Conservation (phyloP, 2,797 vertebrate species). For the Pogoniulus pusillus region DNA sequence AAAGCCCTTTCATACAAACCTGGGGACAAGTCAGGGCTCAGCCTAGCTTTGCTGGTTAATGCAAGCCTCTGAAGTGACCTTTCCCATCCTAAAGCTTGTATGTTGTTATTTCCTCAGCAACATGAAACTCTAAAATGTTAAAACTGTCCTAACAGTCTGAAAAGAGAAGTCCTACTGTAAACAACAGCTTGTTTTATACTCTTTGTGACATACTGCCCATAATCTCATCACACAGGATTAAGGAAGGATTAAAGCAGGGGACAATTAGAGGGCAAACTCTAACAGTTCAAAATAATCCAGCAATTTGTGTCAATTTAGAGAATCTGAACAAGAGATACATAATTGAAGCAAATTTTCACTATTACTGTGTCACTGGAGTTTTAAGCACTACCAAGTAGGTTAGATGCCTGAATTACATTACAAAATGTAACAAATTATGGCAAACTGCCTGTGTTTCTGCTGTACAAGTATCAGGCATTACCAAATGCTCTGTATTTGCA, state of each 20-base stretch:
- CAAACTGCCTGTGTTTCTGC: background rate
- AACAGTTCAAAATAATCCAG: background rate
- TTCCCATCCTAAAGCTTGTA: background rate
- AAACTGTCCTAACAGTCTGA: background rate
- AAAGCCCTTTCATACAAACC: background rate
- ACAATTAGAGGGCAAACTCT: constrained; percentile 68
- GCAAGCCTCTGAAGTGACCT: background rate
- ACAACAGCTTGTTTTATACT: constrained; percentile 56
- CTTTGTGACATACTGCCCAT: constrained; percentile 36
- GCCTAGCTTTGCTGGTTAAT: background rate
- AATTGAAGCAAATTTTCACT: background rate
- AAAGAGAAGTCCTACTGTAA: constrained; percentile 17
- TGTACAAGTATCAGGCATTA: background rate
- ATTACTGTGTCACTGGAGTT: background rate
- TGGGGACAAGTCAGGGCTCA: background rate
- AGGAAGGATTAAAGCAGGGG: constrained; percentile 67
- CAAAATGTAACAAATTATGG: background rate
- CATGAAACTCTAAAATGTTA: background rate
- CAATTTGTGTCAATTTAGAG: background rate
- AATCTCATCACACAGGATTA: constrained; percentile 71
- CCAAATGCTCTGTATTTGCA: background rate
- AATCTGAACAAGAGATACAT: background rate
- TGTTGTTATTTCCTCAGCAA: background rate
- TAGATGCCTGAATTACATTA: background rate
- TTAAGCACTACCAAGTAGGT: background rate